Conservation (phyloP, 2,888 invertebrate species). For the Meteorus colon region DNA sequence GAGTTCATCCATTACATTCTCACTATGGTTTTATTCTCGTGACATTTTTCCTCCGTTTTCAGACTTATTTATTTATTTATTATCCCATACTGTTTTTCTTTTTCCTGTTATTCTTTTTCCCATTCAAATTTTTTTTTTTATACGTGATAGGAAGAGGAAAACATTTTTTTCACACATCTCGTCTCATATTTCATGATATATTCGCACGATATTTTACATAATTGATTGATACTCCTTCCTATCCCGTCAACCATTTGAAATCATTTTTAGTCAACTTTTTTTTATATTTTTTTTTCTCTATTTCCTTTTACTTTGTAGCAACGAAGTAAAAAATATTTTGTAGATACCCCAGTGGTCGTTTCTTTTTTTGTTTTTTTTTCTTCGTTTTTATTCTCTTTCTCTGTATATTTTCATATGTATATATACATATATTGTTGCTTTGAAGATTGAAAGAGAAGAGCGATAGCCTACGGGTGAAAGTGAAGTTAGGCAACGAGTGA, state of each 20-base stretch:
- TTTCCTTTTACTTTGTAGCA: background rate
- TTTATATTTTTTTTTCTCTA: background rate
- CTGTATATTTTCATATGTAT: background rate
- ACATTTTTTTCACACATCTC: slow-evolving; percentile 35
- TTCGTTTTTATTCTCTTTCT: slow-evolving; percentile 22
- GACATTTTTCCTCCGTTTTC: slow-evolving; percentile 18
- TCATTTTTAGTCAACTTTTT: slow-evolving; percentile 30
- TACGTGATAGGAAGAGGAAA: background rate
- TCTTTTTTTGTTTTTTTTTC: background rate
- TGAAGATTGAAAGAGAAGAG: background rate
- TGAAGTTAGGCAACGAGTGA: background rate
- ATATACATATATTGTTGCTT: background rate
- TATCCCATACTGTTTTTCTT: background rate
- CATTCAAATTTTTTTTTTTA: background rate
- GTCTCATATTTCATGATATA: slow-evolving; percentile 37
- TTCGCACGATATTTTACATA: slow-evolving; percentile 44
- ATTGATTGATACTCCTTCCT: slow-evolving; percentile 46
- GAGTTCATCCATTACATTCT: slow-evolving; percentile 36
- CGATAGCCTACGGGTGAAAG: background rate
- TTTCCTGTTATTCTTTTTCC: background rate
- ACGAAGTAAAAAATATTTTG: background rate
- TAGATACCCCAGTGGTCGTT: background rate
- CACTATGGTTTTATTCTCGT: slow-evolving; percentile 18
- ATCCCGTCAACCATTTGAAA: slow-evolving; percentile 45
- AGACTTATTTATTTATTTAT: slow-evolving; percentile 14